Base-by-base conservation (phyloP, 2,113 vertebrate genomes). In the Zosterops lateralis region DNA sequence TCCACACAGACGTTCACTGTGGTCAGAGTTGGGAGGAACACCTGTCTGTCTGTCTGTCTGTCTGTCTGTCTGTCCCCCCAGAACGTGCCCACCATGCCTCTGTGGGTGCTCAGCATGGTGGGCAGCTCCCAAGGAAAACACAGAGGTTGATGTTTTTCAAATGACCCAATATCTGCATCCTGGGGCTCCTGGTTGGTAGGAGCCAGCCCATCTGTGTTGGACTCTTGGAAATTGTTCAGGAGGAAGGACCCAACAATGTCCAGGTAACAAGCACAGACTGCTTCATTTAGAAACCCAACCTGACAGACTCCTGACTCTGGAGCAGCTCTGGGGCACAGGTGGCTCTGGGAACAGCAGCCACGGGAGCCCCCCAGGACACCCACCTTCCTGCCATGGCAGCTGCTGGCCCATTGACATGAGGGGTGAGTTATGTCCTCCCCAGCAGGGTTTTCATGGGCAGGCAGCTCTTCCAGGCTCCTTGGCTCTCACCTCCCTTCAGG, bases 11-110 rank as follows among this genome's bases (percentile, higher is more conserved):
- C 44, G 0, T 5, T 51, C 1, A 0, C 79, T 40, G 42, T 14
- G 5, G 1, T 67, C 76, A 70, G 80, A n/a, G 40, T 80, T 47
- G 53, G 89, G 74, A 4, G 12, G 36, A 60, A 4, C 82, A 28
- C 64, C 47, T 80, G 51, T 50, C 26, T 6, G 3, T 90, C 54
- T 76, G 72, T 42, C 17, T 2, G 3, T 90, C 54, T 77, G 68
- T 42, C 17, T 34, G 34, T 34, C n/a, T n/a, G n/a, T n/a, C n/a
- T n/a, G n/a, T n/a, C n/a, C 3, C 16, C 53, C 73, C 57, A 22
- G 57, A 29, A 25, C 0, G 0, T 16, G n/a, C 26, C 38, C 3
- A 0, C 58, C 2, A 0, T 7, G n/a, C 71, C 16, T 3, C 6
- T 9, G 0, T 5, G 50, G 72, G 61, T 71, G 62, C 70, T 74